Conservation (phyloP, 2,797 vertebrate genomes). For the Protonibea diacanthus region DNA sequence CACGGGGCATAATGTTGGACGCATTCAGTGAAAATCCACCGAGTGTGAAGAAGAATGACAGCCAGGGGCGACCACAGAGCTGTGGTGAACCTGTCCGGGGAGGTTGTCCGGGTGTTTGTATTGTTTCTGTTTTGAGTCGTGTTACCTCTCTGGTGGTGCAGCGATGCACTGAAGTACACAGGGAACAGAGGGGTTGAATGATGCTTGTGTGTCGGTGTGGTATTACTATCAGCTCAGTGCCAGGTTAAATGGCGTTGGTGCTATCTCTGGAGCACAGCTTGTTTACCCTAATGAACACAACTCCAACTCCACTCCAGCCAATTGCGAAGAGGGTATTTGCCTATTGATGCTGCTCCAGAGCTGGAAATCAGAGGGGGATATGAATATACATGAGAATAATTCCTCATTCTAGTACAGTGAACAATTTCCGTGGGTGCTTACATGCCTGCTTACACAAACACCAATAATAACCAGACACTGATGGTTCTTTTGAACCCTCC, state of each 20-base stretch:
- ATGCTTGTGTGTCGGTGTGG: slow-evolving; percentile 61
- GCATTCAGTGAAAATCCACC: slow-evolving; percentile 56
- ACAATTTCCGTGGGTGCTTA: slow-evolving; percentile 44
- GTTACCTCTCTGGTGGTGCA: slow-evolving; percentile 51
- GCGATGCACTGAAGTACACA: slow-evolving; percentile 54
- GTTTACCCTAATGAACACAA: slow-evolving; percentile 79
- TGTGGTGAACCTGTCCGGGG: slow-evolving; percentile 28
- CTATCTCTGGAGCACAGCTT: slow-evolving; percentile 81
- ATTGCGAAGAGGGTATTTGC: slow-evolving; percentile 61
- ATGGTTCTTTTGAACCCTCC: slow-evolving; percentile 38
- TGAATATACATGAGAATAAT: slow-evolving; percentile 66
- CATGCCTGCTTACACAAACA: slow-evolving; percentile 42
- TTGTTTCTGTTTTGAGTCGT: slow-evolving; percentile 50
- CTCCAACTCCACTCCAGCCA: slow-evolving; percentile 68
- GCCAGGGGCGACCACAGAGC: slow-evolving; percentile 40
- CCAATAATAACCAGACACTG: slow-evolving; percentile 29
- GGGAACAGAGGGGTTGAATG: slow-evolving; percentile 50
- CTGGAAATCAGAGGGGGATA: slow-evolving; percentile 43
- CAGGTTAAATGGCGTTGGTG: slow-evolving; percentile 66
- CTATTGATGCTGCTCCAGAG: slow-evolving; percentile 61
- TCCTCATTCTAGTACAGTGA: slow-evolving; percentile 34
- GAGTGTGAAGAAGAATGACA: slow-evolving; percentile 56
- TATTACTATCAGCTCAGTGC: slow-evolving; percentile 72
- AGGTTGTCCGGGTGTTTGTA: slow-evolving; percentile 29
- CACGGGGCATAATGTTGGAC: slow-evolving; percentile 53